Evolutionary conservation across 2,888 invertebrate species (phyloP), one percentile per base, ranked within the genome.

Genomic region (Eurytoma californica): DNA sequence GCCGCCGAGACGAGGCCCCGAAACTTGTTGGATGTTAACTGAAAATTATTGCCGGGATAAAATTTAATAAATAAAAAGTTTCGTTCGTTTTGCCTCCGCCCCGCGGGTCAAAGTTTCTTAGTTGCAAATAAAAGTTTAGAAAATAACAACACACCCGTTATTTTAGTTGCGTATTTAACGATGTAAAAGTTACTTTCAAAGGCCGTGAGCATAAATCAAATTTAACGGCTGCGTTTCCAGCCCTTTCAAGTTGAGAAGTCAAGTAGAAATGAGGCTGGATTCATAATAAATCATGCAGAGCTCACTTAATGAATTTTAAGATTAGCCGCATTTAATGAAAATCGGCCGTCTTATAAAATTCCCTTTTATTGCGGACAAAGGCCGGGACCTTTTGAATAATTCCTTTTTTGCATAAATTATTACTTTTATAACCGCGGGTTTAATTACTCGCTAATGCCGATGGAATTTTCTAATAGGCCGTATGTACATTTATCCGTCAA

Each of bases 271-370:
- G 76, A 76, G 76, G 73, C 72, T 69, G 68, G 63, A 80, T 80
- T 80, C 68, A 63, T 70, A 60, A 80, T 80, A 80, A 80, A 80
- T 80, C 77, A 80, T 65, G 69, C 63, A 47, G 61, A 57, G 61
- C 53, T 77, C 60, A 76, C 63, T 80, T 80, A 72, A 80, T 80
- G 76, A 72, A 80, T 80, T 80, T 80, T 53, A 53, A 70, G 70
- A 79, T 75, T 60, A 79, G 63, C 58, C 68, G 30, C 28, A 57
- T 72, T 61, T 63, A 73, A 69, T 73, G 51, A 73, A 79, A 73
- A 79, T 79, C 57, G 73, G n/a, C n/a, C 30, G 16, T 51, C 13
- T 57, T 30, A n/a, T 24, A 24, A 24, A 24, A 28, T 20, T 66
- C 20, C 51, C 14, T 51, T 24, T 66, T 66, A 49, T 49, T 49